phyloP scores from a whole-genome alignment of 2,113 vertebrate genomes.

The Baryphthengus martii region DNA sequence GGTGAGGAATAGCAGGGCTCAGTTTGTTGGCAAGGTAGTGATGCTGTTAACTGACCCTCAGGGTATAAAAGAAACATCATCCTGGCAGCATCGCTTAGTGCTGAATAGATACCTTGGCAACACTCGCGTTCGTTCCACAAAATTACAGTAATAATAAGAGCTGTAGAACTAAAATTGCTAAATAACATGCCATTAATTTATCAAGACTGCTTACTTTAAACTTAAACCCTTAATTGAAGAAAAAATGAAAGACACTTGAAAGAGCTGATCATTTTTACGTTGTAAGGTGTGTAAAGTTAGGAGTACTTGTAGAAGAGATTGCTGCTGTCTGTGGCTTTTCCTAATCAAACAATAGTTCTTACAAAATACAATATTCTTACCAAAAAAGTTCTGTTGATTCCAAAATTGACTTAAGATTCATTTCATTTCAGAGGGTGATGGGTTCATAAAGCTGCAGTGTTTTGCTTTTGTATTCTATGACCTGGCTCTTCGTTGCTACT shows the following conservation, averaged over 20 bases:
- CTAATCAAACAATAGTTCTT: neutral
- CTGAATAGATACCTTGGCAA: neutral
- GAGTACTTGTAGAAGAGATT: neutral
- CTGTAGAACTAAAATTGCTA: slow-evolving; percentile 28
- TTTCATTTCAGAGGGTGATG: neutral
- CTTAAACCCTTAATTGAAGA: slow-evolving; percentile 21
- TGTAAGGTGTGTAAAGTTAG: slow-evolving; percentile 11
- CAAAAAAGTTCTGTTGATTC: neutral
- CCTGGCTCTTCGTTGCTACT: neutral
- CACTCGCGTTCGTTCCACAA: neutral
- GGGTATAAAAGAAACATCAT: neutral
- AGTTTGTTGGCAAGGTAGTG: neutral
- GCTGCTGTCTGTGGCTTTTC: neutral
- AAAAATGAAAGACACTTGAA: slow-evolving; percentile 23
- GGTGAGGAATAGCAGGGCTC: neutral
- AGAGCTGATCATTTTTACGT: slow-evolving; percentile 14
- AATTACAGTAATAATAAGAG: slow-evolving; percentile 21
- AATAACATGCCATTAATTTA: slow-evolving; percentile 46
- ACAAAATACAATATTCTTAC: neutral
- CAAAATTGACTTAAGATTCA: neutral
- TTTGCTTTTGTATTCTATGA: neutral
- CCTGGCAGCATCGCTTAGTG: neutral
- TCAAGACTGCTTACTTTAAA: slow-evolving; percentile 36
- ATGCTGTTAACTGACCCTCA: neutral
- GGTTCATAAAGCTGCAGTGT: neutral